Base-by-base conservation (phyloP, 2,797 vertebrate species). In the Tapera naevia region DNA sequence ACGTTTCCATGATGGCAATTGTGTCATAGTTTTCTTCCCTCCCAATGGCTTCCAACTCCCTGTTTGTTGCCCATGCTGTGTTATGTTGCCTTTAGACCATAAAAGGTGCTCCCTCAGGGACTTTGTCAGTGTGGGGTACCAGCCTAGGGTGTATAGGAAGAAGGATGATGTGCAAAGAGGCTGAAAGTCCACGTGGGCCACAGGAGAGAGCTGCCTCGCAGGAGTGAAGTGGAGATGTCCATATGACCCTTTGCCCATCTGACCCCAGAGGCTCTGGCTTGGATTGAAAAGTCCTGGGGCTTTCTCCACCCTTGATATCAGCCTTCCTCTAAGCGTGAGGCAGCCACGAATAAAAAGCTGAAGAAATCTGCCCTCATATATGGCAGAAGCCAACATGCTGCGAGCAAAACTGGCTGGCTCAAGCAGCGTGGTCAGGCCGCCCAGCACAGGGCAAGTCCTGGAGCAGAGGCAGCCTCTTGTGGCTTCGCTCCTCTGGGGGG, bases 371-470 rank as follows among this genome's bases (percentile, higher is more conserved):
- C 28, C 51, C 35, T 28, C 22, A 53, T 17, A 15, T 2, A 4
- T 13, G 28, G 24, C 70, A 70, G 69, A 45, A 39, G 16, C 10
- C 35, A 27, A 3, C 1, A 15, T 32, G 66, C 65, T 71, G 19
- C 14, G 5, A 64, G 60, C 41, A 37, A 28, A 45, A 67, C 14
- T 3, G 0, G 0, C 46, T 65, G 13, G 7, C 54, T 43, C 11
- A 3, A 17, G 79, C n/a, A 17, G 16, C 7, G 24, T 35, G 30
- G 35, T 17, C 39, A 25, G 50, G 15, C 30, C 12, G 19, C 33
- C 46, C 23, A 4, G 24, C 1, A 2, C 1, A 4, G 67, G 28
- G 10, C 37, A 65, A 33, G 16, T 69, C 37, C 46, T 22, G 28
- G 23, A 39, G 54, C 24, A 30, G 21, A 23, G n/a, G 41, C 50